A percentile compares a stretch with the other conserved stretches of the same genome.
Conservation (phyloP, 2,113 vertebrate genomes). For the Girardinichthys multiradiatus region DNA sequence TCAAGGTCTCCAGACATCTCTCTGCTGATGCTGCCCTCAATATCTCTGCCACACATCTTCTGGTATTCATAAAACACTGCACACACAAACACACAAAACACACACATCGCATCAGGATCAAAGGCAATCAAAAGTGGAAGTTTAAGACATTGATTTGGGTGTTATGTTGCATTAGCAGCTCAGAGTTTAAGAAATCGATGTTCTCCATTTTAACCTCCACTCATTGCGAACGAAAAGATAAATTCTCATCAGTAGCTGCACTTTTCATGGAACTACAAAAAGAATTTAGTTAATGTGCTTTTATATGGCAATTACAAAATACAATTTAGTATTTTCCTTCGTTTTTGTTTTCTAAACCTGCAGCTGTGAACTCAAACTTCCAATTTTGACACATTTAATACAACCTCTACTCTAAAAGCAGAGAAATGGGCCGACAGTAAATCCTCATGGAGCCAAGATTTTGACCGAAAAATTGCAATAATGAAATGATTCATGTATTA, state of each 20-base stretch:
- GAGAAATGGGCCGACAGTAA: neutral
- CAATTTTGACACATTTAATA: neutral
- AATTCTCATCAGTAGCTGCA: no score
- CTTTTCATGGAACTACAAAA: neutral
- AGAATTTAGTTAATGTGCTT: neutral
- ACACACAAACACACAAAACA: conserved; percentile 22
- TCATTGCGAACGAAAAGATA: no score
- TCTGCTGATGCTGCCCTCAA: conserved; percentile 91
- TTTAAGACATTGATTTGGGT: neutral
- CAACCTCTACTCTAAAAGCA: neutral
- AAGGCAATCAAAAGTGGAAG: neutral
- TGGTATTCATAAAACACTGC: conserved; percentile 95
- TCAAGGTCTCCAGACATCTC: conserved; percentile 99
- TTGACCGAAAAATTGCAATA: neutral
- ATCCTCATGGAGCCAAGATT: neutral
- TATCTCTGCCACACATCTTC: conserved; percentile 91
- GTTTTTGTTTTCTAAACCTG: neutral
- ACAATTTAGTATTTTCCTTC: neutral
- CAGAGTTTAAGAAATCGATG: no score
- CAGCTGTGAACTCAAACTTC: neutral
- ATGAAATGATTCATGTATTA: neutral
- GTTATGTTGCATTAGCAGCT: neutral
- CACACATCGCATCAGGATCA: conserved; percentile 7
- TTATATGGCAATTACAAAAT: neutral
- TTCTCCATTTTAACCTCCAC: no score